Base-by-base conservation (phyloP, 2,888 invertebrate genomes). In the Pseudoips prasinana region DNA sequence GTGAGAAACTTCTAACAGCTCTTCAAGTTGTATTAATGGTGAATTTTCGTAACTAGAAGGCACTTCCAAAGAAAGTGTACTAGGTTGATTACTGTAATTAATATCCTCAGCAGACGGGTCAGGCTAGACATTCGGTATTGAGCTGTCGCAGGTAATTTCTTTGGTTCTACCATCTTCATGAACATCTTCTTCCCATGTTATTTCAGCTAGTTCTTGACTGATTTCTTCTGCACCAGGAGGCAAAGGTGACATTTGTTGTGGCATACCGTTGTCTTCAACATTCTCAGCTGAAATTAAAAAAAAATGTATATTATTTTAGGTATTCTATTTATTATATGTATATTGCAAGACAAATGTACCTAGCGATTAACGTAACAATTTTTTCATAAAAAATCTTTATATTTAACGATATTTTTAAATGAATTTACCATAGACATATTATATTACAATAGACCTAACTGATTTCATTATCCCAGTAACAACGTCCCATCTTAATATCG, bases 171-270 rank as follows among this genome's bases (percentile, higher is more conserved):
- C 23, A 10, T 22, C 5, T 8, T 25, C 11, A 29, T 29, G 10
- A 8, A 29, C 7, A 22, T 11, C 8, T 14, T 22, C 22, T 29
- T 29, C 29, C 19, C 8, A 29, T 20, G n/a, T n/a, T n/a, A 31
- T 36, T 3, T 33, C 36, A 25, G 31, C 32, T 18, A 32, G 18
- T 33, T 40, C 26, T 8, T 26, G 20, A 29, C 32, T 33, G 8
- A 46, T 33, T 41, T 41, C 38, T 23, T 42, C 29, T 11, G 35
- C 37, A 28, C 26, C 40, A 34, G 37, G 22, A 34, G 45, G 37
- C 10, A 45, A 33, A 27, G 31, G 36, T 27, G 27, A 36, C 17
- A 1, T 8, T 22, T 14, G 17, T 29, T 1, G 22, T 24, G 2
- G 17, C 10, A 25, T 32, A 8, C 0, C 20, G 10, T 22, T 20